phyloP scores from a whole-genome alignment of 23 tunicate species.

The Phallusia fumigata region DNA sequence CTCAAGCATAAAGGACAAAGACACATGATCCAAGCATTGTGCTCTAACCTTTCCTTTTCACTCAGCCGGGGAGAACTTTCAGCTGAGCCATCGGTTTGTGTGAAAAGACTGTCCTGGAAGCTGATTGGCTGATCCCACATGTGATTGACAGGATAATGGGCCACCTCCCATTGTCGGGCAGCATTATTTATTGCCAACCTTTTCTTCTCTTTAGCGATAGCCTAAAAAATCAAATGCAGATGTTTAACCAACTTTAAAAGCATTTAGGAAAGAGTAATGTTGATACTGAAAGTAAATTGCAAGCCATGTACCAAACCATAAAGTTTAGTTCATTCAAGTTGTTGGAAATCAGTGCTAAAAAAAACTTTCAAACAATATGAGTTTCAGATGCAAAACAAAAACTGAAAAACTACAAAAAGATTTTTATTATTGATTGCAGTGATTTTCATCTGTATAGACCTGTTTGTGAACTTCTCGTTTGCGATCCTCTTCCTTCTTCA shows the following conservation, averaged over 20 bases:
- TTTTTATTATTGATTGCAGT: not conserved
- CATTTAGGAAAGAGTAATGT: too few relatives aligned
- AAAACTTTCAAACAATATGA: too few relatives aligned
- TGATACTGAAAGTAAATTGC: too few relatives aligned
- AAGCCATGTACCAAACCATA: too few relatives aligned
- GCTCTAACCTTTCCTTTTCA: not conserved
- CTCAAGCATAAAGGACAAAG: not conserved
- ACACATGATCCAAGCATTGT: not conserved
- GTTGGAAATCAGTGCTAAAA: too few relatives aligned
- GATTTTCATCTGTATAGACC: constrained; percentile 18
- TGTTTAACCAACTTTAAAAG: too few relatives aligned
- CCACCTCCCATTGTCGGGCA: constrained; percentile 87
- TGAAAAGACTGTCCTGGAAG: constrained; percentile 15
- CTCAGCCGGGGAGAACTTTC: constrained; percentile 16
- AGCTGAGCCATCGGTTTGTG: constrained; percentile 10
- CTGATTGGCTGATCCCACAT: constrained; percentile 19
- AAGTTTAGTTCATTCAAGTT: too few relatives aligned
- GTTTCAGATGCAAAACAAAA: too few relatives aligned
- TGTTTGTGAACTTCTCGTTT: constrained; percentile 95
- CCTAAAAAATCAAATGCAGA: constrained; percentile 22
- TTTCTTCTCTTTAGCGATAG: constrained; percentile 87
- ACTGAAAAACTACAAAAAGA: too few relatives aligned
- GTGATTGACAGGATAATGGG: constrained; percentile 24
- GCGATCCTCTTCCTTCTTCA: constrained; percentile 91
- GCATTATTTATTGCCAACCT: constrained; percentile 90